Evolutionary conservation across 2,797 vertebrate species (phyloP).

Genomic region (Ctenosaura bakeri): DNA sequence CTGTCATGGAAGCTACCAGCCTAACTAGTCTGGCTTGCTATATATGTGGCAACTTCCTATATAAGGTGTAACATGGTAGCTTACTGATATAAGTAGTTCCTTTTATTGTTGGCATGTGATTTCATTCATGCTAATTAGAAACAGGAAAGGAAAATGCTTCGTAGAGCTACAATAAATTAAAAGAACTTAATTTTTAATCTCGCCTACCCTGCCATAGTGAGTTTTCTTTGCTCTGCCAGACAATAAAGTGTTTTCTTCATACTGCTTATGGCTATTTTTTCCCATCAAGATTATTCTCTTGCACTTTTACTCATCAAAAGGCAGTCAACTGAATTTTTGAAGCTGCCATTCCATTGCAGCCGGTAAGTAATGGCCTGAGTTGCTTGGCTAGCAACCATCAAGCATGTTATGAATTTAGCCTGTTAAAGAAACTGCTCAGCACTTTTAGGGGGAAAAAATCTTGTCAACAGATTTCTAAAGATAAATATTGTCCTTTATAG

Average conservation of each 20-base stretch:
- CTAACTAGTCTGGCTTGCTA: too few species aligned
- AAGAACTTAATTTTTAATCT: constrained; percentile 25
- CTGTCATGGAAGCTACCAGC: too few species aligned
- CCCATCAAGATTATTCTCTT: constrained; percentile 10
- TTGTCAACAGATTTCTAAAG: neutral
- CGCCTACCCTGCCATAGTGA: neutral
- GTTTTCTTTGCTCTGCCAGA: neutral
- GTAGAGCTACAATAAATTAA: constrained; percentile 7
- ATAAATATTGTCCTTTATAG: constrained; percentile 10
- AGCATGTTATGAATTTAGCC: neutral
- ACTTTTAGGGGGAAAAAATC: neutral
- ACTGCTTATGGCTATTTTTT: neutral
- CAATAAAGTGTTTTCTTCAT: neutral
- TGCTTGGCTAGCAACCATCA: neutral
- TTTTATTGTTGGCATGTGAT: neutral
- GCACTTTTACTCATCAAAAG: neutral
- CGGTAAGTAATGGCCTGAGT: constrained; percentile 4
- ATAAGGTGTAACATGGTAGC: neutral
- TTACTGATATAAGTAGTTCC: neutral
- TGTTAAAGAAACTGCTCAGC: neutral
- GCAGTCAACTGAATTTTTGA: constrained; percentile 14
- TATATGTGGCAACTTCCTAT: too few species aligned
- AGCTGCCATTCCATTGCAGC: neutral
- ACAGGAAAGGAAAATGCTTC: neutral
- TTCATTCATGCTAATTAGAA: neutral